Evolutionary conservation across 2,113 vertebrate species (phyloP).

Genomic region (Prionailurus viverrinus): DNA sequence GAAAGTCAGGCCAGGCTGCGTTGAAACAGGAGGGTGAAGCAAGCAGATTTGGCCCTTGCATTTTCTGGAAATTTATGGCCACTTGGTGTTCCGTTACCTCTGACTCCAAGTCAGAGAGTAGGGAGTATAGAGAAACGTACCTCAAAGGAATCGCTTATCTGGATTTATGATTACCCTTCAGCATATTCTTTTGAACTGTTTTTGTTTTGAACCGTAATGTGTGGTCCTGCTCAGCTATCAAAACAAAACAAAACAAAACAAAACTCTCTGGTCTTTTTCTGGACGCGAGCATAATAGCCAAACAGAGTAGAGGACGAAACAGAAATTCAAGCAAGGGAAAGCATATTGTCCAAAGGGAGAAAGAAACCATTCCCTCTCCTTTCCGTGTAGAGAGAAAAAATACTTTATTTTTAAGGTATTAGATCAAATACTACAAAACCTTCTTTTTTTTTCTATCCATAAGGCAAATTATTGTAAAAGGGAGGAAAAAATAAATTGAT

Average conservation of each 20-base stretch:
- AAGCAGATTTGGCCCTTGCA: background rate
- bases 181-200: background rate
- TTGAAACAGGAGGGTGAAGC: background rate
- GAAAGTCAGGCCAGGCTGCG: background rate
- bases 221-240: background rate
- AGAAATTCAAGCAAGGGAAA: background rate
- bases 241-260: slow-evolving; percentile 15
- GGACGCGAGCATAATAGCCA: background rate
- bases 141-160: background rate
- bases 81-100: background rate
- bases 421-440: background rate
- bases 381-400: background rate
- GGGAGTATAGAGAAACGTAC: background rate
- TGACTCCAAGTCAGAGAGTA: background rate
- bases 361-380: background rate
- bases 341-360: background rate
- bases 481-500: slow-evolving; percentile 48
- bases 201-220: background rate
- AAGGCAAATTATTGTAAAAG: slow-evolving; percentile 40
- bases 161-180: background rate
- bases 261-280: background rate
- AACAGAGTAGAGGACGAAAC: background rate
- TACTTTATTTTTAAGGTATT: slow-evolving; percentile 40
- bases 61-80: background rate
- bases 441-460: slow-evolving; percentile 11